A percentile compares a stretch with the other conserved stretches of the same genome.
Conservation (phyloP, 2,113 vertebrate genomes). For the Rissa tridactyla region DNA sequence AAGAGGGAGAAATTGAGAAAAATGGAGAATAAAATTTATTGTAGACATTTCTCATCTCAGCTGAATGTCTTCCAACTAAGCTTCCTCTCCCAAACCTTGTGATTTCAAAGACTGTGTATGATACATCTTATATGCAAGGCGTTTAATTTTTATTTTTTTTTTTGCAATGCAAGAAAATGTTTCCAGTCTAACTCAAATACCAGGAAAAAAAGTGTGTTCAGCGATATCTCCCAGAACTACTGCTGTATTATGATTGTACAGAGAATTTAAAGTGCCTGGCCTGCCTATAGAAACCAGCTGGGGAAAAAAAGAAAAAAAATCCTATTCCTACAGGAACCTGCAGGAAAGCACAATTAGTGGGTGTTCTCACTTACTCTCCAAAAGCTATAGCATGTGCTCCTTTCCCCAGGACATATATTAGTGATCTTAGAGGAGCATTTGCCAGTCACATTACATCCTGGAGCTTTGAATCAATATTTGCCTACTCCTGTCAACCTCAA, state of each 20-base stretch:
- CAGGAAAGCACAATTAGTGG: neutral
- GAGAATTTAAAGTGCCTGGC: neutral
- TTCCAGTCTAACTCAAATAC: neutral
- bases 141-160: neutral
- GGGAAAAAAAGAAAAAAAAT: neutral
- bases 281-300: neutral
- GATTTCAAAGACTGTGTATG: neutral
- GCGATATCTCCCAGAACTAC: neutral
- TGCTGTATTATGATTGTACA: neutral
- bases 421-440: neutral
- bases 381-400: neutral
- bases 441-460: neutral
- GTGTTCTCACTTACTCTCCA: neutral
- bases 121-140: neutral
- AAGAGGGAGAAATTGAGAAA: neutral
- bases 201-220: neutral
- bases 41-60: neutral
- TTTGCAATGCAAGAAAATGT: neutral
- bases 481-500: neutral
- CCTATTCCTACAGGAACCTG: neutral
- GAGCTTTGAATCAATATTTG: slow-evolving; percentile 22
- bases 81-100: neutral
- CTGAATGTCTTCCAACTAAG: slow-evolving; percentile 11
- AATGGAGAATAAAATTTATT: slow-evolving; percentile 18
- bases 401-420: neutral